Percentiles rank a stretch among this genome's conserved stretches.
Evolutionary conservation across 2,113 vertebrate genomes (phyloP).

Genomic region (Monarcha castaneiventris): DNA sequence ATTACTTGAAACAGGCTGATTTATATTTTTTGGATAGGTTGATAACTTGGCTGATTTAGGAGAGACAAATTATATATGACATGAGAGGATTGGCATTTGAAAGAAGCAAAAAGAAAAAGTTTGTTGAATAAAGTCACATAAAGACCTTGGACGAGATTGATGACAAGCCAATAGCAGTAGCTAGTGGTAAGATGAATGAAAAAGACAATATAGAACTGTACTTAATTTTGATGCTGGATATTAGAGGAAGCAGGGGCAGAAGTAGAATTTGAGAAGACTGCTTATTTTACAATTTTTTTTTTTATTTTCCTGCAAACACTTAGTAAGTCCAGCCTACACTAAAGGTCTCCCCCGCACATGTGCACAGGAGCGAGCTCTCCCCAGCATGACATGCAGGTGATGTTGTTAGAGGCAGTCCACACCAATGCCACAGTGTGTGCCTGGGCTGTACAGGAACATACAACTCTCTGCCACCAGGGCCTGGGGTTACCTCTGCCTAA

Average conservation of each 20-base stretch:
- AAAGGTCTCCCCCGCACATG: background rate
- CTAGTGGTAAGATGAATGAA: background rate
- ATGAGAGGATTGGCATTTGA: background rate
- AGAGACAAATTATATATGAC: background rate
- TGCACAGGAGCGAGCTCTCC: fast-evolving
- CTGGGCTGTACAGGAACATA: fast-evolving
- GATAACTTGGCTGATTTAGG: background rate
- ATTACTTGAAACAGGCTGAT: background rate
- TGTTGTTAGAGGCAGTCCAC: background rate
- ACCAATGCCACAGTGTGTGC: background rate
- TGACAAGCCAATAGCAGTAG: background rate
- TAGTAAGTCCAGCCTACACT: background rate
- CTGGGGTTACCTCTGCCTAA: background rate
- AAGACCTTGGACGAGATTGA: background rate
- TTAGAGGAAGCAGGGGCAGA: background rate
- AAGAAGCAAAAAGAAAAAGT: background rate
- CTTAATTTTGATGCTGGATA: background rate
- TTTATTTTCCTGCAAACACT: background rate
- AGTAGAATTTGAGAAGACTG: background rate
- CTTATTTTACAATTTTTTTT: too few relatives aligned
- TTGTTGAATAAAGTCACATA: background rate
- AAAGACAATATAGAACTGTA: background rate
- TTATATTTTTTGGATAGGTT: background rate
- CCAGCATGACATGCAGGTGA: fast-evolving
- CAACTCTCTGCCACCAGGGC: background rate